Evolutionary conservation across 2,113 vertebrate species (phyloP), one percentile per base, ranked within the genome.

Genomic region (Daubentonia madagascariensis): DNA sequence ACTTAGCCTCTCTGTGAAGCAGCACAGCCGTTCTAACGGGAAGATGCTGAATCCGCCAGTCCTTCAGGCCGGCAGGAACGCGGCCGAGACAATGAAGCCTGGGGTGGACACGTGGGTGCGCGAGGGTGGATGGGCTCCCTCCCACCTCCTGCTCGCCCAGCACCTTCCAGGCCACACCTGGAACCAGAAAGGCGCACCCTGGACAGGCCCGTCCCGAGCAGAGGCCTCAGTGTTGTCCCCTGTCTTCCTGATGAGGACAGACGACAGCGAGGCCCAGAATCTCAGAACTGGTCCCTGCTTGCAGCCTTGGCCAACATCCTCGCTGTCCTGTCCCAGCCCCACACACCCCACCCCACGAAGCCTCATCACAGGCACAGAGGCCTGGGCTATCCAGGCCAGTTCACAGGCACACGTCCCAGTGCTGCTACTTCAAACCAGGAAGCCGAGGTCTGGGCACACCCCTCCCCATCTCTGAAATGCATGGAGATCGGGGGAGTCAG

Each of bases 341-440:
- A 8, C 5, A 6, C 37, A 45, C 61, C 28, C 23, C n/a, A 23
- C 17, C 50, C 45, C 37, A 92, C 97, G 96, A 73, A 97, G 98
- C 97, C 84, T 97, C 91, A 23, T 76, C 97, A 96, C 13, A 87
- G 63, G 54, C 76, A 94, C 59, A 96, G 98, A 81, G 94, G 94
- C 97, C 97, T 96, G 87, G 89, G 96, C 90, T 75, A 92, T 96
- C 97, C 97, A 95, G 94, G 96, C 96, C 97, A 97, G 97, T 98
- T 98, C 97, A 98, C 97, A 97, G 97, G 96, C 94, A 97, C 96
- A 98, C 90, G 95, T 98, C 97, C 97, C 93, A 95, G 85, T 84
- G 43, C 93, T 96, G 97, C 97, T 96, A 97, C 96, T 97, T 98
- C 98, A 98, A 98, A 95, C 83, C 97, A 97, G 91, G 95, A 98